Evolutionary conservation across 2,888 invertebrate species (phyloP).

Genomic region (Ichneumoninae sp.): DNA sequence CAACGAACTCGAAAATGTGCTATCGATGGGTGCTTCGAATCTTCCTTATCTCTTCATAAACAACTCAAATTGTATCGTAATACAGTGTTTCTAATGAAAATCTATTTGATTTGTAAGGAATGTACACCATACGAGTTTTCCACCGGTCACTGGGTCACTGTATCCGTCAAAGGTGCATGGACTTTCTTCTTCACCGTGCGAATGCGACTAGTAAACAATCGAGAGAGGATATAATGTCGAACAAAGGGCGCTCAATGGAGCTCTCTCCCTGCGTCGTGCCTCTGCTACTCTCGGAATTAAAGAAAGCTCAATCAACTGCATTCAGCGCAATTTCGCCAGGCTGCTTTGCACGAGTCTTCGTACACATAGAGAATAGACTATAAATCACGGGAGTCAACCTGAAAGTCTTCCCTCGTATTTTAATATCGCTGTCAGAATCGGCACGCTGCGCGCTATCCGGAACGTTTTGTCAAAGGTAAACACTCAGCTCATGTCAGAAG

Average conservation of each 20-base stretch:
- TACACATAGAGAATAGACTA: not conserved
- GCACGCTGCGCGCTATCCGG: not conserved
- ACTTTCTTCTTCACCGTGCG: constrained; percentile 62
- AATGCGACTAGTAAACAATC: constrained; percentile 51
- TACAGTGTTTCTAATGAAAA: not conserved
- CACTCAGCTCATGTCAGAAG: too few species aligned
- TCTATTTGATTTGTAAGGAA: not conserved
- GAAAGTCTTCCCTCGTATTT: constrained; percentile 1
- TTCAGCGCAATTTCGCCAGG: constrained; percentile 19
- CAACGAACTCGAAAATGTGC: not conserved
- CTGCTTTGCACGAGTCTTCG: constrained; percentile 32
- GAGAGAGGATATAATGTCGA: constrained; percentile 24
- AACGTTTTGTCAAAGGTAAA: too few species aligned
- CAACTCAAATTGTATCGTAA: not conserved
- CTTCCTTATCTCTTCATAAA: not conserved
- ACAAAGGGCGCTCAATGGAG: constrained; percentile 37
- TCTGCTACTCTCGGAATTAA: constrained; percentile 24
- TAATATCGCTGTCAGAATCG: not conserved
- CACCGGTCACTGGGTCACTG: constrained; percentile 54
- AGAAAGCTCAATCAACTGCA: constrained; percentile 49
- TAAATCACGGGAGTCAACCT: not conserved
- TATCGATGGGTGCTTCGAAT: not conserved
- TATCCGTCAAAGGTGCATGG: constrained; percentile 28
- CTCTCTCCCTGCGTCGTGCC: not conserved
- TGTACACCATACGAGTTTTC: constrained; percentile 9